These are phyloP conservation scores for Diceros bicornis DNA, from an alignment of 2,797 vertebrate genomes.

Conservation along the genomic window DNA sequence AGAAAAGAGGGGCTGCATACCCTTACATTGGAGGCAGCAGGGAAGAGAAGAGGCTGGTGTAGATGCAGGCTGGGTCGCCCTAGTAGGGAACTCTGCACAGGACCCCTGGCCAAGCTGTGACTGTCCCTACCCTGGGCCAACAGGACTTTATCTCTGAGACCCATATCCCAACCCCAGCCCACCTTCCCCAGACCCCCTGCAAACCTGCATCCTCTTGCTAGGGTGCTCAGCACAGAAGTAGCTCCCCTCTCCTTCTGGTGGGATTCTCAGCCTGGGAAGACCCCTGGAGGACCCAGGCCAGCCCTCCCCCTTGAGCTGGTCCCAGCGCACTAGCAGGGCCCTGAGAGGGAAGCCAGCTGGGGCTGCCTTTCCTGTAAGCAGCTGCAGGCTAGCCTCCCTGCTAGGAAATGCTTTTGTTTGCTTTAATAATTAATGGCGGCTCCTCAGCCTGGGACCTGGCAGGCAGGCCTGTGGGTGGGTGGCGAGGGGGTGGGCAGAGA, in stretches of 20 bases:
- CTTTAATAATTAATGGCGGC: conserved; percentile 90
- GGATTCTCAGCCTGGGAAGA: neutral
- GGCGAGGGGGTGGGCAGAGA: conserved; percentile 51
- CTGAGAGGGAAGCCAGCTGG: conserved; percentile 73
- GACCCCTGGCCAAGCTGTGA: neutral
- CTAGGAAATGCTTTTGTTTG: conserved; percentile 90
- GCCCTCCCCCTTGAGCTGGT: neutral
- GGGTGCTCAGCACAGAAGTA: neutral
- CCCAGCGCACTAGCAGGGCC: neutral
- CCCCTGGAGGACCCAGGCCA: neutral
- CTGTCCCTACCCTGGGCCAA: neutral
- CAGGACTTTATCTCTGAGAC: conserved; percentile 27
- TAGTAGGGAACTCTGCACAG: neutral
- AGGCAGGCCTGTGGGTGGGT: conserved; percentile 77
- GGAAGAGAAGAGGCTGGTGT: neutral
- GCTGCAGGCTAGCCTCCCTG: conserved; percentile 83
- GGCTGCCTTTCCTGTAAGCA: conserved; percentile 86
- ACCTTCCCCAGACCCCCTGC: neutral
- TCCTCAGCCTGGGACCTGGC: conserved; percentile 84
- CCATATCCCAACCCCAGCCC: neutral
- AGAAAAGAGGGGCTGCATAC: neutral
- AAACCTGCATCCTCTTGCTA: neutral
- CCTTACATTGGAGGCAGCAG: neutral
- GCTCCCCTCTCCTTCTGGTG: neutral
- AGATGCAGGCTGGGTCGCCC: neutral